Base-by-base conservation (phyloP, 1,140 invertebrate genomes). In the Pogonognathellus flavescens region DNA sequence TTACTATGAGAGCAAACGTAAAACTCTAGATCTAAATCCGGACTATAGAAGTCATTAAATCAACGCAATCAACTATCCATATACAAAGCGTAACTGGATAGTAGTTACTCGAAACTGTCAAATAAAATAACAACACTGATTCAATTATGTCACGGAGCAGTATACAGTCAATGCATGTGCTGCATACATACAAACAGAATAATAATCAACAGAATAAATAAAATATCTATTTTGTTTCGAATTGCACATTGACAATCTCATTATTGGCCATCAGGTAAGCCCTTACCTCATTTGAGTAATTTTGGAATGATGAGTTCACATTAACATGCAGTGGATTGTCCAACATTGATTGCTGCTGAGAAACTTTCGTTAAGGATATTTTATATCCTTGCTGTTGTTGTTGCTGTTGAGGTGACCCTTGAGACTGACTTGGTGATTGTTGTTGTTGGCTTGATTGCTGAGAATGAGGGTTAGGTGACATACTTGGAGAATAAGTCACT, bases 401-500 rank as follows among this genome's bases (percentile, higher is more conserved):
- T 70, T 84, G 86, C 59, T 84, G 83, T 70, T 84, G 83, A 18
- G 53, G 53, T 72, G 18, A 31, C 25, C 16, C 25, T 80, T 85
- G 84, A n/a, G 16, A 22, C 41, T 85, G 81, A 83, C 66, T 85
- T 49, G 80, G 53, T 10, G 50, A 60, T 83, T 70, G 85, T 85
- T 81, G 86, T 76, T 53, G 72, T 70, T 80, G 10, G 14, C 2
- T 55, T 82, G 62, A 57, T 82, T 82, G 49, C 31, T 52, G 72
- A 53, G 86, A 41, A 41, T 1, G 88, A 84, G 85, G 86, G 57
- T 89, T 89, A 22, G 89, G 89, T 81, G 88, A 88, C 72, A 89
- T 91, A 90, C 92, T 93, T 88, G 95, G 95, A 88, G 95, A 95
- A 90, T 95, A 92, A 88, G 93, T 94, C 89, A 94, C 92, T 88